A percentile compares a stretch with the other conserved stretches of the same genome.
phyloP scores from a whole-genome alignment of 1,140 invertebrate species.

The Micrasema minimum region DNA sequence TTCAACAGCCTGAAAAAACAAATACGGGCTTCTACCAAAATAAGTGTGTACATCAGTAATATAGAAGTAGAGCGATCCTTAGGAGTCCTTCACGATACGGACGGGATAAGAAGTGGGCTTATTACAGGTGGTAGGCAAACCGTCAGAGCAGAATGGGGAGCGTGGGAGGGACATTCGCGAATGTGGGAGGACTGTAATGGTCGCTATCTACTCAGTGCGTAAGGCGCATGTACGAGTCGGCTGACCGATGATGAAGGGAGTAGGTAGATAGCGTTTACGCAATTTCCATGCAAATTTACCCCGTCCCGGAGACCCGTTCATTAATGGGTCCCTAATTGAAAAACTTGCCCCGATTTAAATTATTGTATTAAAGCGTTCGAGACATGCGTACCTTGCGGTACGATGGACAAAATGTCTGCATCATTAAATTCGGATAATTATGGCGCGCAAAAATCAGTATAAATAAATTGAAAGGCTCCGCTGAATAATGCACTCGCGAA shows the following conservation, averaged over 20 bases:
- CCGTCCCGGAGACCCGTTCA: conserved; percentile 57
- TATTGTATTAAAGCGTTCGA: conserved; percentile 20
- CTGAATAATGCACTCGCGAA: background rate
- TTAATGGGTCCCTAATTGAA: conserved; percentile 44
- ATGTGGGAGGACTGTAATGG: conserved; percentile 23
- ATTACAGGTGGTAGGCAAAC: conserved; percentile 1
- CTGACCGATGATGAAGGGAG: conserved; percentile 1
- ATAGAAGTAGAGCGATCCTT: conserved; percentile 1
- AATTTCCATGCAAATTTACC: conserved; percentile 57
- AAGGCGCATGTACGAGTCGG: background rate
- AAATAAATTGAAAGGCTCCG: background rate
- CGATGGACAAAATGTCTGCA: conserved; percentile 54
- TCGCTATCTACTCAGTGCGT: conserved; percentile 22
- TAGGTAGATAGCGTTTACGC: conserved; percentile 54
- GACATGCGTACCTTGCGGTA: background rate
- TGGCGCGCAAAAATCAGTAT: conserved; percentile 13
- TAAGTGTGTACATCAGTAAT: background rate
- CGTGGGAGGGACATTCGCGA: conserved; percentile 14
- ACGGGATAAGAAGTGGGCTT: background rate
- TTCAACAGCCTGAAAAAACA: no score
- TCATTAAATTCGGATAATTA: conserved; percentile 51
- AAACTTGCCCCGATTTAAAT: conserved; percentile 30
- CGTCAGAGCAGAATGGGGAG: background rate
- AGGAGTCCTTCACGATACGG: background rate
- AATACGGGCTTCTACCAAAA: no score